A percentile compares a stretch with the other conserved stretches of the same genome.
Evolutionary conservation across 2,113 vertebrate species (phyloP).

Genomic region (Plectropomus leopardus): DNA sequence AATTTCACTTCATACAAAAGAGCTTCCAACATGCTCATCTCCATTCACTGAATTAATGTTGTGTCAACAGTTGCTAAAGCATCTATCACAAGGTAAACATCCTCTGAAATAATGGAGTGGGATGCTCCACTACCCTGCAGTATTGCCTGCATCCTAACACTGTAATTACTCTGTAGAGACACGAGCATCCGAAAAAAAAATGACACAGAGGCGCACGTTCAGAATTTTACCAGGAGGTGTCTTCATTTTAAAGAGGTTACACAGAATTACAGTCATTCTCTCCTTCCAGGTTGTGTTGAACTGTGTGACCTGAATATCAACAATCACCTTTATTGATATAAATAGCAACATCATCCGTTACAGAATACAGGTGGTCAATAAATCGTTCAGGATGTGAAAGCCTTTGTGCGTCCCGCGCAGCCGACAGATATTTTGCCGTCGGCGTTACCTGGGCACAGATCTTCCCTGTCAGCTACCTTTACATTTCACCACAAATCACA

Average conservation of each 20-base stretch:
- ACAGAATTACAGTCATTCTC: background rate
- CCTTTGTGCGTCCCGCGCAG: constrained; percentile 24
- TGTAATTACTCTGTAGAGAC: constrained; percentile 46
- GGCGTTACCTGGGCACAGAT: constrained; percentile 3
- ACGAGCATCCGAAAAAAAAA: constrained; percentile 15
- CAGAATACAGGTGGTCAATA: constrained; percentile 33
- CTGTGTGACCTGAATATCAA: constrained; percentile 49
- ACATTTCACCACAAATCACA: constrained; percentile 27
- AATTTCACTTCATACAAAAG: constrained; percentile 34
- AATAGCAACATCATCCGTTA: constrained; percentile 22
- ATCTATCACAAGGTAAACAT: constrained; percentile 64
- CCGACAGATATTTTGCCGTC: constrained; percentile 2
- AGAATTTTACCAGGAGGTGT: background rate
- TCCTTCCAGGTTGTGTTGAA: constrained; percentile 12
- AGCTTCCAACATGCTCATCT: constrained; percentile 38
- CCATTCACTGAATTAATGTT: constrained; percentile 42
- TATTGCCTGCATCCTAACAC: constrained; percentile 30
- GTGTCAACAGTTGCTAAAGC: constrained; percentile 58
- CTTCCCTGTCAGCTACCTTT: background rate
- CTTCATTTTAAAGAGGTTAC: constrained; percentile 13
- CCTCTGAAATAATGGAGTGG: constrained; percentile 56
- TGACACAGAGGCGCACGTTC: constrained; percentile 28
- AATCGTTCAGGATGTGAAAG: constrained; percentile 16
- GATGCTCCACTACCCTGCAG: constrained; percentile 31
- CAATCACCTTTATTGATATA: constrained; percentile 31